Conservation (phyloP, 2,797 vertebrate genomes). For the Trachurus trachurus region DNA sequence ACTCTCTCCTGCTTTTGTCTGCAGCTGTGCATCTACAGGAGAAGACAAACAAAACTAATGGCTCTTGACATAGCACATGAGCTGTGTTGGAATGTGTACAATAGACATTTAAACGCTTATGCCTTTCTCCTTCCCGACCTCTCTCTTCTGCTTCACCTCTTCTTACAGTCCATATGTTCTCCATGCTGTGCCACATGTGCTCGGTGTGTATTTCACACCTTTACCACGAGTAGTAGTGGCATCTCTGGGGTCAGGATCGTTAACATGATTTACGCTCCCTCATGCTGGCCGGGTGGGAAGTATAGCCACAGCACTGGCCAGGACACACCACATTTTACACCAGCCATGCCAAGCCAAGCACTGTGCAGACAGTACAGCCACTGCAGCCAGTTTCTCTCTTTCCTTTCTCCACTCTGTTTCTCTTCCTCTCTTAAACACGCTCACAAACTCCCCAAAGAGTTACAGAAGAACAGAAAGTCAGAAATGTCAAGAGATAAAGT, state of each 20-base stretch:
- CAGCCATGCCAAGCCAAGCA: constrained; percentile 69
- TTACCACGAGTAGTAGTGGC: constrained; percentile 48
- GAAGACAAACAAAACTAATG: constrained; percentile 42
- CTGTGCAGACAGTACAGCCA: constrained; percentile 38
- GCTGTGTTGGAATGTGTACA: constrained; percentile 17
- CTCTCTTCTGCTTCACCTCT: constrained; percentile 35
- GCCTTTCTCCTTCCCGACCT: background rate
- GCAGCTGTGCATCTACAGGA: constrained; percentile 46
- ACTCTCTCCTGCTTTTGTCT: constrained; percentile 28
- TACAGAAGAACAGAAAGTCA: constrained; percentile 20
- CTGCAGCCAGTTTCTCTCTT: constrained; percentile 37
- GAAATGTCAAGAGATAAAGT: constrained; percentile 37
- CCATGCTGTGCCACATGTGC: constrained; percentile 52
- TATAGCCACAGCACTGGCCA: constrained; percentile 65
- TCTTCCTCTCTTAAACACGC: constrained; percentile 46
- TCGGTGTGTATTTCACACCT: constrained; percentile 61
- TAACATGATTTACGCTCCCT: constrained; percentile 73
- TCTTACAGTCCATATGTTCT: constrained; percentile 40
- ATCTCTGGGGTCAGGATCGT: constrained; percentile 61
- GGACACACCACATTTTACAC: constrained; percentile 71
- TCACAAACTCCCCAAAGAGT: constrained; percentile 28
- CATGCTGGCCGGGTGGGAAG: constrained; percentile 55
- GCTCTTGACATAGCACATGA: constrained; percentile 22
- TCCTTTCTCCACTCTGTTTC: constrained; percentile 24
- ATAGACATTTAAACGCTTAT: constrained; percentile 29